Base-by-base conservation (phyloP, 1,140 invertebrate species). In the Bilobella aurantiaca region DNA sequence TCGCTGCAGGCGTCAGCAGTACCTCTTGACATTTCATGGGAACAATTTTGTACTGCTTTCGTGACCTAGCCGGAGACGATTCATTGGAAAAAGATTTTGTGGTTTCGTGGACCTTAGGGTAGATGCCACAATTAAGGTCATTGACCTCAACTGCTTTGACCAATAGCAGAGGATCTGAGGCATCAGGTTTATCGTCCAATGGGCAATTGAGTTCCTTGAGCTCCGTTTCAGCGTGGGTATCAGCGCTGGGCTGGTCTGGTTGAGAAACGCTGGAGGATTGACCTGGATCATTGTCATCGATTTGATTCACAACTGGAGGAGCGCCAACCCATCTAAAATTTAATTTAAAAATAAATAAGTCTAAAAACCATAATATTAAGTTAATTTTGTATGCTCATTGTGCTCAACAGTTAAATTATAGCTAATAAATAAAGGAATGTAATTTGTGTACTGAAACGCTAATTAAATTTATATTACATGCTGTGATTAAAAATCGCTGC, bases 271-370 rank as follows among this genome's bases (percentile, higher is more conserved):
- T n/a, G 12, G 37, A 60, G 29, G 30, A 16, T 3, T 25, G 30
- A 59, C 2, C 37, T 2, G 65, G 23, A 1, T 29, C 3, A 28
- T 16, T 14, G 58, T 29, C 42, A 59, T 67, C 16, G 47, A 53
- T 46, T 63, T 62, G 12, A 16, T 60, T 5, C 18, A 32, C 14
- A 14, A 28, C 5, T 3, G 49, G 25, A 5, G 61, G 2, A 14
- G 27, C 29, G 14, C 65, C 65, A 16, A 68, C 61, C 66, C 66
- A 68, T 61, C 66, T 67, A 46, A 59, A 65, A 59, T 18, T 14
- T 32, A 18, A 31, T 1, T 1, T n/a, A 56, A 21, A 25, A 32
- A 63, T 30, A 65, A 59, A 16, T 14, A 56, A 18, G 21, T 1
- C 1, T n/a, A 56, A 21, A 25, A 32, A 63, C 23, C 21, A 29